A percentile compares a stretch with the other conserved stretches of the same genome.
Conservation (phyloP, 2,797 vertebrate species). For the Anolis apletophallus region DNA sequence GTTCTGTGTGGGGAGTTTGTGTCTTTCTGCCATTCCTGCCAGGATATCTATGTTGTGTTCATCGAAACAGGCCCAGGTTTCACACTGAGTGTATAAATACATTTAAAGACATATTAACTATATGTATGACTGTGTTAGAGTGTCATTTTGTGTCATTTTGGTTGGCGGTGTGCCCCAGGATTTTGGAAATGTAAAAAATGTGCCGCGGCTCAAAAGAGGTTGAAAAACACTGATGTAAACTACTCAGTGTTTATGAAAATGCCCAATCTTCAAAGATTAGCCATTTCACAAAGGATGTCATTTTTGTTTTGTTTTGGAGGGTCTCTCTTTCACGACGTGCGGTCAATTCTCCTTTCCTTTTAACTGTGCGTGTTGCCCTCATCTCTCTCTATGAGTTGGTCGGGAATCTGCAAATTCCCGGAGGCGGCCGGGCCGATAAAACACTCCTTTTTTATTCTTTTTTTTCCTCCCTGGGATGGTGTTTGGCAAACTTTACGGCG, state of each 20-base stretch:
- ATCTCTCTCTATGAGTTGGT: slow-evolving; percentile 78
- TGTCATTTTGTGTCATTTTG: too few relatives aligned
- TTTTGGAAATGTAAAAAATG: too few relatives aligned
- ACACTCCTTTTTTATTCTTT: slow-evolving; percentile 93
- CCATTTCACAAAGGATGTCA: slow-evolving; percentile 40
- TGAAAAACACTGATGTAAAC: too few relatives aligned
- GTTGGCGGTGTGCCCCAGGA: too few relatives aligned
- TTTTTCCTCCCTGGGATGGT: slow-evolving; percentile 90
- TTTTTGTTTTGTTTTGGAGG: slow-evolving; percentile 65
- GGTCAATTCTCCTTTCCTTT: slow-evolving; percentile 64
- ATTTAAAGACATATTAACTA: too few relatives aligned
- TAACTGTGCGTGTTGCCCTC: slow-evolving; percentile 3
- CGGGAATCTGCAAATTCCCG: slow-evolving; percentile 87
- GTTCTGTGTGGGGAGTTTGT: too few relatives aligned
- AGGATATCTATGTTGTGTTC: too few relatives aligned
- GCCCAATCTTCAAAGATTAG: slow-evolving; percentile 22
- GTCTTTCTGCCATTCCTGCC: too few relatives aligned
- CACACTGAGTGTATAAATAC: too few relatives aligned
- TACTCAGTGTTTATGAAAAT: slow-evolving; percentile 39
- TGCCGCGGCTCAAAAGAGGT: too few relatives aligned
- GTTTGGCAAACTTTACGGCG: slow-evolving; percentile 94
- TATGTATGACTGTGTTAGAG: too few relatives aligned
- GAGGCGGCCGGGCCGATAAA: slow-evolving; percentile 96
- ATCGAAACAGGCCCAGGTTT: too few relatives aligned
- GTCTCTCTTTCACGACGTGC: slow-evolving; percentile 77